Evolutionary conservation across 2,797 vertebrate genomes (phyloP).

Genomic region (Morus bassanus): DNA sequence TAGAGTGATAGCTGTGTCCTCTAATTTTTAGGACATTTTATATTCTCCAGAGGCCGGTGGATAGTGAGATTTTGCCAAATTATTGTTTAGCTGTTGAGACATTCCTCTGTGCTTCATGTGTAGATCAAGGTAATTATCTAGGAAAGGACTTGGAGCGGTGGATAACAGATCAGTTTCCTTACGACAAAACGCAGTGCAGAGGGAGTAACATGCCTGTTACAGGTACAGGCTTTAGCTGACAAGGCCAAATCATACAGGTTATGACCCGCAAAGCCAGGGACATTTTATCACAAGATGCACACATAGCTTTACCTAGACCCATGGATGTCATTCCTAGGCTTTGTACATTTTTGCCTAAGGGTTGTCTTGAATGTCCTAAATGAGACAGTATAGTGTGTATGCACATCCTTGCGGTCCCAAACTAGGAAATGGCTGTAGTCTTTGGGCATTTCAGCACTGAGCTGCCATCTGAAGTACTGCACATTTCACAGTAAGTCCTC

Average conservation of each 20-base stretch:
- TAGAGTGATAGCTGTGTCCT: slow-evolving; percentile 5
- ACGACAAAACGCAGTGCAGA: background rate
- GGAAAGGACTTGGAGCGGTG: background rate
- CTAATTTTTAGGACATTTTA: background rate
- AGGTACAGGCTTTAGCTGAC: background rate
- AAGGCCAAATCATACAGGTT: background rate
- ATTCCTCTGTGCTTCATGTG: background rate
- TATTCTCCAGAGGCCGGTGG: background rate
- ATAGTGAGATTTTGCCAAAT: background rate
- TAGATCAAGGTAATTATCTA: slow-evolving; percentile 3
- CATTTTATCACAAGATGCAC: background rate
- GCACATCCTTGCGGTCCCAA: background rate
- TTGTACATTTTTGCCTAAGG: background rate
- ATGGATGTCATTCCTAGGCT: background rate
- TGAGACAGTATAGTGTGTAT: background rate
- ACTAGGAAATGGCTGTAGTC: background rate
- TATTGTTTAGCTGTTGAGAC: background rate
- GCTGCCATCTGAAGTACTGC: background rate
- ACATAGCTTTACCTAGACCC: background rate
- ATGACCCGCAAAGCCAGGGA: background rate
- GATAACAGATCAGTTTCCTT: background rate
- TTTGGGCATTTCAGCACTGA: background rate
- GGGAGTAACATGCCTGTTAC: background rate
- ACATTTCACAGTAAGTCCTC: background rate
- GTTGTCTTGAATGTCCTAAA: background rate